phyloP scores from a whole-genome alignment of 2,797 vertebrate species.

The Pangasius sanitwongsei region DNA sequence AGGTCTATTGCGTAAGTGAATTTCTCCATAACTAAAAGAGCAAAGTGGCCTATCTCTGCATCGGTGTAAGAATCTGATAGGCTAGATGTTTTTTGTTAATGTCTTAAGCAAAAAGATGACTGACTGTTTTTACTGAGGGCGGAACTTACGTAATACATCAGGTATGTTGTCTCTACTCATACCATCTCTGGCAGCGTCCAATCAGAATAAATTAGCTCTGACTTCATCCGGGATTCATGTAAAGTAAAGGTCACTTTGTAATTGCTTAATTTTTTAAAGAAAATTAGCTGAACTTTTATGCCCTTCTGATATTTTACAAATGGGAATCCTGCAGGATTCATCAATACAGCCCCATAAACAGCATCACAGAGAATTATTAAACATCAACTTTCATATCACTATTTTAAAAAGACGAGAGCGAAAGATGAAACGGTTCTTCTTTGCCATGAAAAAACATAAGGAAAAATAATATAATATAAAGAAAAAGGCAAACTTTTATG shows the following conservation, averaged over 20 bases:
- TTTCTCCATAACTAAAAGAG: background rate
- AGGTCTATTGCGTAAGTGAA: background rate
- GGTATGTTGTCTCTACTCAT: background rate
- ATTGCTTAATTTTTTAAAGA: background rate
- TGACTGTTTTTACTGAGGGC: background rate
- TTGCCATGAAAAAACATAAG: slow-evolving; percentile 36
- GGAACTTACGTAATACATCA: background rate
- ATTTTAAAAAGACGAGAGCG: slow-evolving; percentile 49
- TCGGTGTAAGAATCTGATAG: background rate
- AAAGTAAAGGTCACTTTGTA: slow-evolving; percentile 8
- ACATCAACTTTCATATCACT: slow-evolving; percentile 75
- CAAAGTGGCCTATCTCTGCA: background rate
- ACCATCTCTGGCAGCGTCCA: background rate
- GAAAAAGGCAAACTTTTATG: slow-evolving; percentile 72
- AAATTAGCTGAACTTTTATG: background rate
- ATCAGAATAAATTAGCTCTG: background rate
- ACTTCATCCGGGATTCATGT: background rate
- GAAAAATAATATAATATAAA: slow-evolving; percentile 52
- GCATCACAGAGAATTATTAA: slow-evolving; percentile 82
- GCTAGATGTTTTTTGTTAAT: background rate
- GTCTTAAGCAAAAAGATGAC: background rate
- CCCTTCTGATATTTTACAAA: slow-evolving; percentile 38
- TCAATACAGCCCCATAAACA: slow-evolving; percentile 56
- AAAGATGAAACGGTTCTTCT: slow-evolving; percentile 68
- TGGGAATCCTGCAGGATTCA: slow-evolving; percentile 20